Evolutionary conservation across 2,888 invertebrate species (phyloP).

Genomic region (Trachelus troglodyta): DNA sequence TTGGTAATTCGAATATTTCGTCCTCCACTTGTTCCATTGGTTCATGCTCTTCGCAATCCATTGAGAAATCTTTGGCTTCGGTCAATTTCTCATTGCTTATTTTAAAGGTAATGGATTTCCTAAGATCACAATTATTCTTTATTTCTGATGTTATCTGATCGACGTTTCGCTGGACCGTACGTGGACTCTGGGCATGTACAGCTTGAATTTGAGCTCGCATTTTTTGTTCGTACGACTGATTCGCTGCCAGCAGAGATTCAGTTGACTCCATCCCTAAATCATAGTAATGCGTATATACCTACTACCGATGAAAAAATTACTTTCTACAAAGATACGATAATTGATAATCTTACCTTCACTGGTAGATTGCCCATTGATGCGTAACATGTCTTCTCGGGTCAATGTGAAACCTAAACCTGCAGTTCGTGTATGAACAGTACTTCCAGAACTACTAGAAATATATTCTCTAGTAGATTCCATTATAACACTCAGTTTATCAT

Average conservation of each 20-base stretch:
- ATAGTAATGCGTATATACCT: not conserved
- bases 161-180: slow-evolving; percentile 63
- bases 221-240: slow-evolving; percentile 55
- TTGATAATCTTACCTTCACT: slow-evolving; percentile 26
- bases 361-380: slow-evolving; percentile 53
- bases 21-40: slow-evolving; percentile 59
- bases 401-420: slow-evolving; percentile 51
- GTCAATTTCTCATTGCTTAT: slow-evolving; percentile 35
- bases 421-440: slow-evolving; percentile 50
- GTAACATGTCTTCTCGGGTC: slow-evolving; percentile 52
- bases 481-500: slow-evolving; percentile 71
- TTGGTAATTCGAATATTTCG: slow-evolving; percentile 53
- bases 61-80: slow-evolving; percentile 44
- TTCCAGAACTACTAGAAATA: slow-evolving; percentile 66
- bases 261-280: slow-evolving; percentile 39
- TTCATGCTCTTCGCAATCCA: slow-evolving; percentile 58
- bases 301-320: slow-evolving; percentile 2
- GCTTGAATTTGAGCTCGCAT: slow-evolving; percentile 61
- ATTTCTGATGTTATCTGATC: slow-evolving; percentile 63
- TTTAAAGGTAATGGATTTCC: slow-evolving; percentile 56
- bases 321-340: slow-evolving; percentile 3
- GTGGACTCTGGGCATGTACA: slow-evolving; percentile 63
- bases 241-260: slow-evolving; percentile 38
- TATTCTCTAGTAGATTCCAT: slow-evolving; percentile 75
- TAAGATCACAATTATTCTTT: slow-evolving; percentile 61